Conservation (phyloP, 2,797 vertebrate genomes). For the Myiotriccus ornatus region DNA sequence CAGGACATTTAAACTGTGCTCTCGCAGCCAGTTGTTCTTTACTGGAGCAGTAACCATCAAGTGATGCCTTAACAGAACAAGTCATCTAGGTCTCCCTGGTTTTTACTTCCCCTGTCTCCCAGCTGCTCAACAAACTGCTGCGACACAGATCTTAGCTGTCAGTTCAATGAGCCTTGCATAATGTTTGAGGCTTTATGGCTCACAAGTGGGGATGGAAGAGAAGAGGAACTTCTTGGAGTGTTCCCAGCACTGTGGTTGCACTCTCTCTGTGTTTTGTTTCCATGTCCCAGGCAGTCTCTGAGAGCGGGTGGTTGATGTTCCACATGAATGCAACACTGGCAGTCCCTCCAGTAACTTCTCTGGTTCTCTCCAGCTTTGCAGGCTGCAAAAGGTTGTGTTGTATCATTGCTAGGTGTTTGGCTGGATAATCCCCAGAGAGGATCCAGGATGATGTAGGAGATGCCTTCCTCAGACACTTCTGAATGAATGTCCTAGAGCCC, state of each 20-base stretch:
- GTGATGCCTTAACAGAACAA: background rate
- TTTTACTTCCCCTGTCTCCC: background rate
- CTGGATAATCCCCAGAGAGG: background rate
- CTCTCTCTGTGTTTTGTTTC: background rate
- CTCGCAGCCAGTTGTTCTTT: background rate
- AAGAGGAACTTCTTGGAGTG: background rate
- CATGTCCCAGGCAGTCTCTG: background rate
- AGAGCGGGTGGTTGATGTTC: background rate
- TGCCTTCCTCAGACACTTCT: background rate
- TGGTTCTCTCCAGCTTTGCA: background rate
- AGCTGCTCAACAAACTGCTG: background rate
- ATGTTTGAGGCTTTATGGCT: background rate
- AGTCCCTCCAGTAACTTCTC: background rate
- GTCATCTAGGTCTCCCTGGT: background rate
- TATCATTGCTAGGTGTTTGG: background rate
- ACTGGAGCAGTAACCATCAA: background rate
- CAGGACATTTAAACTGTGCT: background rate
- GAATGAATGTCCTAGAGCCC: background rate
- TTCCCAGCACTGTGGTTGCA: background rate
- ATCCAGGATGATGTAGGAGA: background rate
- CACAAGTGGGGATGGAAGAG: background rate
- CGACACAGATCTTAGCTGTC: constrained; percentile 6
- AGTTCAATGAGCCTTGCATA: background rate
- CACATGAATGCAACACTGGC: background rate
- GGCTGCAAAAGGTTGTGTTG: background rate